Conservation (phyloP, 2,888 invertebrate species). For the Ethmia dodecea region DNA sequence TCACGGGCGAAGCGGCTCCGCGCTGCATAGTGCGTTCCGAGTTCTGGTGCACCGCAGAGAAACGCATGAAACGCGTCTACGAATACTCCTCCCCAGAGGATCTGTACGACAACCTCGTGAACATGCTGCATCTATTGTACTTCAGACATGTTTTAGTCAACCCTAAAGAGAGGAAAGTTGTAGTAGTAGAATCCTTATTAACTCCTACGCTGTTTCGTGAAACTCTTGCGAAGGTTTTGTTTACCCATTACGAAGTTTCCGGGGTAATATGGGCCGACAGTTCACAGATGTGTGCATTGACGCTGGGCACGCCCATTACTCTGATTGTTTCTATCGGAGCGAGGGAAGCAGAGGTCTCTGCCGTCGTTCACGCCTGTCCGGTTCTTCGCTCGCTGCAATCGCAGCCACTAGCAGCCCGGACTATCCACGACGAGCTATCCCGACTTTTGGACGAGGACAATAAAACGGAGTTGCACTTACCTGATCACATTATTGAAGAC, state of each 20-base stretch:
- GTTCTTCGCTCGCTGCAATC: conserved; percentile 91
- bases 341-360: conserved; percentile 82
- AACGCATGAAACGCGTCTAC: conserved; percentile 78
- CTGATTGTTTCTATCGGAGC: conserved; percentile 94
- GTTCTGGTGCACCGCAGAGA: conserved; percentile 81
- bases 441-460: conserved; percentile 65
- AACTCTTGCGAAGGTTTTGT: conserved; percentile 93
- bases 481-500: conserved; percentile 82
- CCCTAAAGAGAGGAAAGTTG: conserved; percentile 94
- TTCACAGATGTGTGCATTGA: conserved; percentile 89
- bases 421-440: conserved; percentile 81
- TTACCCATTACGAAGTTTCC: conserved; percentile 91
- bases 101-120: conserved; percentile 90
- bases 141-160: conserved; percentile 94
- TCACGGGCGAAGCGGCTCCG: conserved; percentile 93
- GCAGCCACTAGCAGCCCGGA: conserved; percentile 85
- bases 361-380: conserved; percentile 92
- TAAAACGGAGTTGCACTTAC: conserved; percentile 59
- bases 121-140: conserved; percentile 92
- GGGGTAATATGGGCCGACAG: conserved; percentile 85
- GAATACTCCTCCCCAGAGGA: conserved; percentile 82
- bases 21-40: conserved; percentile 91
- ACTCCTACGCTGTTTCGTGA: conserved; percentile 91
- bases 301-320: conserved; percentile 85
- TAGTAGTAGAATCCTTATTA: conserved; percentile 94